These are phyloP conservation scores for Dryobota labecula DNA, from an alignment of 2,888 invertebrate genomes.

Conservation along the genomic window DNA sequence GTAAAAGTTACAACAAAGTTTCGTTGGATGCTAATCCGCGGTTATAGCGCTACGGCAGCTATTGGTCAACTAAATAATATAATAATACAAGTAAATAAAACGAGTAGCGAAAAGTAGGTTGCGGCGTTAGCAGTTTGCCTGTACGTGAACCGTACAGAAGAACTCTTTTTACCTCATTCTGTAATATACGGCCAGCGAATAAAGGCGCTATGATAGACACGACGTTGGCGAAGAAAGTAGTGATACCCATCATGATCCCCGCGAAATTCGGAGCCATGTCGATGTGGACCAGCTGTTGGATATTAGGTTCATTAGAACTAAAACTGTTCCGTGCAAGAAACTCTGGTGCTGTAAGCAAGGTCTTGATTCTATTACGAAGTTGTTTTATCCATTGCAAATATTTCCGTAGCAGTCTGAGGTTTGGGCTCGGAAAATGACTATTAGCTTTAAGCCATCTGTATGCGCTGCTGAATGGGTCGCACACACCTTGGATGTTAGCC, in stretches of 20 bases:
- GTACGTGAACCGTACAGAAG: no score
- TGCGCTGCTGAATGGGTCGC: no score
- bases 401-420: background rate
- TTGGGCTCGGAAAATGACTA: background rate
- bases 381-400: background rate
- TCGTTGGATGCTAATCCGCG: no score
- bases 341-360: no score
- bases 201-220: constrained; percentile 94
- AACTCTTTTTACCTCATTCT: constrained; percentile 48
- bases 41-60: no score
- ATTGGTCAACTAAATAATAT: no score
- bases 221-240: constrained; percentile 93
- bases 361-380: background rate
- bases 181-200: constrained; percentile 92
- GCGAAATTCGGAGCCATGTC: constrained; percentile 96
- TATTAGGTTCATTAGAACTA: background rate
- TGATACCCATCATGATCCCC: constrained; percentile 95
- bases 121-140: no score
- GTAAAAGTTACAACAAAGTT: no score
- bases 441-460: background rate
- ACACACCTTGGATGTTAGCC: no score
- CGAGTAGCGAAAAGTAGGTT: no score
- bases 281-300: constrained; percentile 92
- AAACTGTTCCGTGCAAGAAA: background rate
- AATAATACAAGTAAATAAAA: no score